Evolutionary conservation across 1,140 invertebrate genomes (phyloP), one percentile per base, ranked within the genome.

Genomic region (Eriosoma lanigerum): DNA sequence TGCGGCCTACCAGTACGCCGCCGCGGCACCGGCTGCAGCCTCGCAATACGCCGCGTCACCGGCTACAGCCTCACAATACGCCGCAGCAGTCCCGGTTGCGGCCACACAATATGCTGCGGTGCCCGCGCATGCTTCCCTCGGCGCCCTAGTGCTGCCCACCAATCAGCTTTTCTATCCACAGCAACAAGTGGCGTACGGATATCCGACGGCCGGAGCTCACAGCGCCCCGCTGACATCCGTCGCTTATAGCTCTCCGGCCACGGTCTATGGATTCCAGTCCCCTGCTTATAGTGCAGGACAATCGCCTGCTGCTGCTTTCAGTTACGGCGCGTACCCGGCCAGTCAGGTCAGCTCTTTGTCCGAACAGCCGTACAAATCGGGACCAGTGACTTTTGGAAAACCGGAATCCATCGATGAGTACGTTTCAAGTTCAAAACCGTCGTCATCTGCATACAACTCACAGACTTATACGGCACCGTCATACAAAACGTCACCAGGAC

Each of bases 381-480:
- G 54, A n/a, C 75, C 75, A 3, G 75, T 78, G 38, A 62, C 56
- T 46, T 78, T 62, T 56, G 24, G 75, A 13, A 58, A 78, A 60
- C 44, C 32, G 21, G 72, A 76, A 26, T n/a, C 75, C 32, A 38
- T 8, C 5, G 64, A 66, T 21, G 38, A 10, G 19, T 54, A 54
- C 24, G 24, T 10, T 10, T 24, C 21, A 3, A 3, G 1, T 8
- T 58, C 26, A 38, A 68, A 68, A 68, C 56, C 10, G 1, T 70
- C 66, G 38, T 44, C 29, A 15, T 46, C 66, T 1, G n/a, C 26
- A 4, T 29, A 62, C 26, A 21, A 29, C 13, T 15, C 26, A 6
- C 19, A 29, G 1, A 19, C 68, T 10, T 52, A 72, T 48, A 44
- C 52, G 1, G 4, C 73, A 1, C 73, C 50, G 17, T n/a, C 73